Conservation (phyloP, 1,140 invertebrate species). For the Ceratosolen solmsi region DNA sequence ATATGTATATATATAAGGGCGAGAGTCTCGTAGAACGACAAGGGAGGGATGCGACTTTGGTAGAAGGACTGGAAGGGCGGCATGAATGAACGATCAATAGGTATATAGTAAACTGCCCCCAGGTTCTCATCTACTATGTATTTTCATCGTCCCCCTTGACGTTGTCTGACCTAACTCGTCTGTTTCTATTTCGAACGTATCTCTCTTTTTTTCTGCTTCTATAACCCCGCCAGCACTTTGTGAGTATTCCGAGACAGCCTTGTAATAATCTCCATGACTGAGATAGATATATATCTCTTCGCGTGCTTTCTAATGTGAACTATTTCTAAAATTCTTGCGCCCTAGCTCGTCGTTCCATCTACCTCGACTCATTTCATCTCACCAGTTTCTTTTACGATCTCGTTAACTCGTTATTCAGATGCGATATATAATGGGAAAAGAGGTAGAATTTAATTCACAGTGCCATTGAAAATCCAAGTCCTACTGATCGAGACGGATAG, state of each 20-base stretch:
- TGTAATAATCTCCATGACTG: conserved; percentile 24
- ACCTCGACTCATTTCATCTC: not conserved
- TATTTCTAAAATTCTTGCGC: conserved; percentile 8
- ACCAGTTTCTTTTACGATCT: not conserved
- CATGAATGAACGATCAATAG: conserved; percentile 72
- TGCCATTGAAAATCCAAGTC: not conserved
- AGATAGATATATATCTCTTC: not conserved
- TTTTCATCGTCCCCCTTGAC: conserved; percentile 40
- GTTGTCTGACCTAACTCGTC: conserved; percentile 12
- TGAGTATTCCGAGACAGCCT: conserved; percentile 9
- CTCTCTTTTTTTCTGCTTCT: not conserved
- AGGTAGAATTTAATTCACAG: not conserved
- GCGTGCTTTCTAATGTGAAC: not conserved
- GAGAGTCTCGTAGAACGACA: conserved; percentile 48
- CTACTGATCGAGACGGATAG: not conserved
- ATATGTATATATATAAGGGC: too few relatives aligned
- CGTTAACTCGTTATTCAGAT: conserved; percentile 17
- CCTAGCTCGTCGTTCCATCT: not conserved
- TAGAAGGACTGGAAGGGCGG: conserved; percentile 57
- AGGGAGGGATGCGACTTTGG: conserved; percentile 53
- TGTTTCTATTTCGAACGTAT: conserved; percentile 1
- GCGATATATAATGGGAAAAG: not conserved
- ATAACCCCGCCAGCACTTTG: not conserved
- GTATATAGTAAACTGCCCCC: conserved; percentile 61
- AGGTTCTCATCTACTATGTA: conserved; percentile 27